Percentiles rank a stretch among this genome's conserved stretches.
phyloP scores from a whole-genome alignment of 2,888 invertebrate genomes.

The Nomada goodeniana region DNA sequence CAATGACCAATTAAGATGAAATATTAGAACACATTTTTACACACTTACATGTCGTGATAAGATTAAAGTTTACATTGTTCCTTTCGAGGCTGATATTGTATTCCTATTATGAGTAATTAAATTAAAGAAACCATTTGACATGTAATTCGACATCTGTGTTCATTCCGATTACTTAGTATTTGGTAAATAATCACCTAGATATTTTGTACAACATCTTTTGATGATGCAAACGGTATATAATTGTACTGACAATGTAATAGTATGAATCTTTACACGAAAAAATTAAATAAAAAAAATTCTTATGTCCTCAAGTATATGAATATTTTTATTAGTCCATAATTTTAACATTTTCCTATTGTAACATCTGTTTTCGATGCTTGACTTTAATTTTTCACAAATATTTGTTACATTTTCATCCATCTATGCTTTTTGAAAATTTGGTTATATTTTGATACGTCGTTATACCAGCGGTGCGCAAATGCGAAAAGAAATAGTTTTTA shows the following conservation, averaged over 20 bases:
- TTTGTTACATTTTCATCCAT: conserved; percentile 4
- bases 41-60: conserved; percentile 33
- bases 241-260: conserved; percentile 65
- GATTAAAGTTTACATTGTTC: conserved; percentile 49
- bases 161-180: conserved; percentile 75
- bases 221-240: conserved; percentile 49
- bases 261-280: conserved; percentile 62
- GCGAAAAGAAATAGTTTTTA: conserved; percentile 4
- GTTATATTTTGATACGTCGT: conserved; percentile 27
- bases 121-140: conserved; percentile 76
- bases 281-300: conserved; percentile 66
- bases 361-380: not conserved
- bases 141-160: conserved; percentile 73
- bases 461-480: conserved; percentile 17
- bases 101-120: conserved; percentile 77
- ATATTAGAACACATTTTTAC: conserved; percentile 25
- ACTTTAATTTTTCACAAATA: conserved; percentile 19
- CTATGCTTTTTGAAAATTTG: conserved; percentile 4
- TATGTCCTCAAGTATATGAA: conserved; percentile 42
- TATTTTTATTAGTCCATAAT: conserved; percentile 35
- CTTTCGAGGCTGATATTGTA: conserved; percentile 57
- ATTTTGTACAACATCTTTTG: conserved; percentile 74
- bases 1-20: conserved; percentile 25
- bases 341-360: not conserved
- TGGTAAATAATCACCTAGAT: conserved; percentile 65